These are phyloP conservation scores for Pseudopodoces humilis DNA, from an alignment of 2,113 vertebrate species.

Conservation along the genomic window DNA sequence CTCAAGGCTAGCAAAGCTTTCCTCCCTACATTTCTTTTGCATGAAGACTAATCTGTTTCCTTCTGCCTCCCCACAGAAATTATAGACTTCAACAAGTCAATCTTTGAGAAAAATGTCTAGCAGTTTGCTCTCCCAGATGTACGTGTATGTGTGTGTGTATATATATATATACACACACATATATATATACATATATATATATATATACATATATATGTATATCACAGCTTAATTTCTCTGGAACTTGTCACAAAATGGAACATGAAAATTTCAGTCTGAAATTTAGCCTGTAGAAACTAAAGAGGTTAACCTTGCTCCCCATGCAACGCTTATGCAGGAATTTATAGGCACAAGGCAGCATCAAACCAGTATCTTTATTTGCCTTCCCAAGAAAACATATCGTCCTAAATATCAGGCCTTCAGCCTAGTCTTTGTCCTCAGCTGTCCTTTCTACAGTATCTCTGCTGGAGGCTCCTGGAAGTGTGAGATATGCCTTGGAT, in stretches of 20 bases:
- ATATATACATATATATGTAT: not conserved
- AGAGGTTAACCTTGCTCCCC: not conserved
- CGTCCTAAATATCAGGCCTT: not conserved
- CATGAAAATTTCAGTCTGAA: not conserved
- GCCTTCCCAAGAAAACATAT: not conserved
- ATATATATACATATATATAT: not conserved
- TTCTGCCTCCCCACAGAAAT: not conserved
- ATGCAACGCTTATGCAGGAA: not conserved
- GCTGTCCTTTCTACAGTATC: not conserved
- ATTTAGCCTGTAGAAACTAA: not conserved
- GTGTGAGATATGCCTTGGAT: not conserved
- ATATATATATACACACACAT: too few relatives aligned
- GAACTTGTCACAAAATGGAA: not conserved
- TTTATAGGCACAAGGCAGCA: not conserved
- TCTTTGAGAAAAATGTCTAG: not conserved
- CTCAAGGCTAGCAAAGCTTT: not conserved
- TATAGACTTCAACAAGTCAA: not conserved
- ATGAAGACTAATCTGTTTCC: not conserved
- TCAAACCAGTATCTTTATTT: not conserved
- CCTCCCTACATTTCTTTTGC: not conserved
- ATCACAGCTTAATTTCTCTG: not conserved
- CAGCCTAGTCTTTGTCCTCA: not conserved
- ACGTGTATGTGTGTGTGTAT: fast-evolving
- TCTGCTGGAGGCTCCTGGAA: not conserved
- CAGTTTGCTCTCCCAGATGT: not conserved